Evolutionary conservation across 2,113 vertebrate species (phyloP), one percentile per base, ranked within the genome.

Genomic region (Trematocara unimaculatum): DNA sequence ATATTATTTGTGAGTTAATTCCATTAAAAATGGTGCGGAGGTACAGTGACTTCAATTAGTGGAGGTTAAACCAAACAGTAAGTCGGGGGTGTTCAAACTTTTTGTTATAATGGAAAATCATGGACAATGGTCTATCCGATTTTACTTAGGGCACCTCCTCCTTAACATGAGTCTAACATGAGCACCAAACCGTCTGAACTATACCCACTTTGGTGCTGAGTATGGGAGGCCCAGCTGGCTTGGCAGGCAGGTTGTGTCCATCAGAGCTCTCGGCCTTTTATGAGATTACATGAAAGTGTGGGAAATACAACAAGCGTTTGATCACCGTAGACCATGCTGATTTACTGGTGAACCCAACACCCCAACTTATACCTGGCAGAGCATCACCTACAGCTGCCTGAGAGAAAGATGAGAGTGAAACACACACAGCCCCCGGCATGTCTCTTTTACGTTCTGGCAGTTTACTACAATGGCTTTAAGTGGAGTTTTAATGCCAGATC

Each of bases 261-360:
- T 90, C 82, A 82, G 88, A 72, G 86, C 40, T 14, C 35, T 83
- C 31, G 1, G 79, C 18, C 72, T 94, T 95, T 95, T 94, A 95
- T 88, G 92, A 94, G 93, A 93, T 93, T 83, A 93, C 87, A 94
- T 95, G 88, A 94, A 94, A 95, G 93, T 56, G 83, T 87, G 88
- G 87, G 93, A 91, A 95, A 91, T 91, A 89, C 72, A 74, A 90
- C 85, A 70, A 92, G 85, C 31, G 49, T 95, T 96, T 93, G 93
- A 95, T 94, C 92, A 88, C 84, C 53, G 18, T 86, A 92, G 84
- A 93, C 79, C 92, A 86, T 90, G 91, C 93, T 90, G 90, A 91
- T 95, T 95, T 93, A 93, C 86, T 88, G 74, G 83, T 31, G 67
- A 94, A 93, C 88, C 79, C 91, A 93, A 93, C 91, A 92, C 93